Percentiles rank a stretch among this genome's conserved stretches.
These are phyloP conservation scores for Oophaga pumilio DNA, from an alignment of 2,113 vertebrate genomes.

Conservation along the genomic window DNA sequence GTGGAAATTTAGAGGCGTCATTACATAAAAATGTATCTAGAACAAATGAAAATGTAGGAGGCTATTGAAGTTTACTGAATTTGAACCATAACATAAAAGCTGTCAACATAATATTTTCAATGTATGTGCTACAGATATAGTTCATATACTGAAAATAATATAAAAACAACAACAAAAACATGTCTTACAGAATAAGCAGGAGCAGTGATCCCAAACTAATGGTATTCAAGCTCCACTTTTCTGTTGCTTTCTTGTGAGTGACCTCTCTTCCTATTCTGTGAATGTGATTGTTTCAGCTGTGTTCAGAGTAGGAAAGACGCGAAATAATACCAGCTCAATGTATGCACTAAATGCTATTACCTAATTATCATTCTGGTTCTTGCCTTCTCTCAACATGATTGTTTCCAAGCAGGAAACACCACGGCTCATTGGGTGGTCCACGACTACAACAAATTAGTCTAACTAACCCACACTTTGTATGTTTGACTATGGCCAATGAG, in stretches of 20 bases:
- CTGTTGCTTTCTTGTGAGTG: neutral
- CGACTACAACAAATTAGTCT: slow-evolving; percentile 11
- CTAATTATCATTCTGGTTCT: slow-evolving; percentile 8
- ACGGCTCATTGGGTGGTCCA: slow-evolving; percentile 1
- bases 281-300: neutral
- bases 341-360: slow-evolving; percentile 22
- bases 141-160: neutral
- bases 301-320: neutral
- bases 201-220: neutral
- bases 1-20: neutral
- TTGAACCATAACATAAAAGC: neutral
- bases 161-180: neutral
- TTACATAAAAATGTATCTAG: neutral
- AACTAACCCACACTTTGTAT: slow-evolving; percentile 10
- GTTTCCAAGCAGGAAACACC: slow-evolving; percentile 16
- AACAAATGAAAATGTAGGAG: neutral
- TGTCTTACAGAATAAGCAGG: neutral
- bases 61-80: neutral
- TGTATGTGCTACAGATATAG: neutral
- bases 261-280: neutral
- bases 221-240: neutral
- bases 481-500: slow-evolving; percentile 22
- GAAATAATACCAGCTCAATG: neutral
- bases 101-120: neutral
- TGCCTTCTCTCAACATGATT: slow-evolving; percentile 14